Evolutionary conservation across 2,113 vertebrate genomes (phyloP).

Genomic region (Ornithorhynchus anatinus): DNA sequence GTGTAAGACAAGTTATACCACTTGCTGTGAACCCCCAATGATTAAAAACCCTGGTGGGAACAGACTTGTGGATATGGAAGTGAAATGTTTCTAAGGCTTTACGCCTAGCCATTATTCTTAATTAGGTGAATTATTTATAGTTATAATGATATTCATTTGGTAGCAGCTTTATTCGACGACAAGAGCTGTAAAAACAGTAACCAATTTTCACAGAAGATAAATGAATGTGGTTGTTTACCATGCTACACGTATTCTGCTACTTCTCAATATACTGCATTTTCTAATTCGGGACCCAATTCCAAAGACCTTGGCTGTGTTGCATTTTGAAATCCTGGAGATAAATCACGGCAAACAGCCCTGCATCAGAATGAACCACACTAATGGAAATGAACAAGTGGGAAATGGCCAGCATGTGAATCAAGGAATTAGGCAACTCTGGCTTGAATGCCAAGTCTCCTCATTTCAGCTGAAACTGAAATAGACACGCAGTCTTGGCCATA

Average conservation of each 20-base stretch:
- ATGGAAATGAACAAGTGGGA: neutral
- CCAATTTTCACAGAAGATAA: too few relatives aligned
- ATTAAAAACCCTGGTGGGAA: too few relatives aligned
- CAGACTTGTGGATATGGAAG: too few relatives aligned
- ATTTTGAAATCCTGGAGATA: neutral
- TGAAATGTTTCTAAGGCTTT: too few relatives aligned
- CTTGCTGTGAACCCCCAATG: too few relatives aligned
- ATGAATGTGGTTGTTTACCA: rapidly evolving
- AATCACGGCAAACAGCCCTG: neutral
- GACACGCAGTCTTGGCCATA: neutral
- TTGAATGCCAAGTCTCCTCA: neutral
- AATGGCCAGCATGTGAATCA: neutral
- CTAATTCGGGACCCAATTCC: neutral
- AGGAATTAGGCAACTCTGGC: neutral
- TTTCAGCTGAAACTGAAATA: constrained; percentile 2
- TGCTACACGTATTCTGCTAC: neutral
- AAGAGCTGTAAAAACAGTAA: too few relatives aligned
- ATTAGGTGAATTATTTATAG: too few relatives aligned
- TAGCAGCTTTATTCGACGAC: too few relatives aligned
- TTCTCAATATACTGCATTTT: neutral
- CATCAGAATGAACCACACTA: rapidly evolving
- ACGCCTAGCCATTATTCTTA: too few relatives aligned
- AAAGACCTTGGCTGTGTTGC: neutral
- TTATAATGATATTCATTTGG: too few relatives aligned
- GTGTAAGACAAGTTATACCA: too few relatives aligned